Evolutionary conservation across 2,113 vertebrate genomes (phyloP), one percentile per base, ranked within the genome.

Genomic region (Syngnathus scovelli): DNA sequence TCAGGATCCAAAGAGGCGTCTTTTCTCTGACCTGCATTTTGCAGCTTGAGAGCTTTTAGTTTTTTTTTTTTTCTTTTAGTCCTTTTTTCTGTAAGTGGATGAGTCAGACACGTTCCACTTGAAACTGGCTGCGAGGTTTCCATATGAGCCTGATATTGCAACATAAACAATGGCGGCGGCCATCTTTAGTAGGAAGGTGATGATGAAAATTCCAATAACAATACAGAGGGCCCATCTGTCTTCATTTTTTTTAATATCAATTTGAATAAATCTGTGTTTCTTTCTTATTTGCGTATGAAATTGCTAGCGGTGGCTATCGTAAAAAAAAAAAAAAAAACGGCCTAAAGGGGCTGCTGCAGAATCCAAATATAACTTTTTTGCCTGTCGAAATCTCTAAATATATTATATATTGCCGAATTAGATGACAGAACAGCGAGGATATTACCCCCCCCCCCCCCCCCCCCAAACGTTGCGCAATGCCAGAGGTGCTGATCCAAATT

Each of bases 1-100:
- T 79, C 75, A 77, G 82, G 68, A 66, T 54, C 11, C 23, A 66
- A 71, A 68, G 63, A 74, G 68, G 19, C 67, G 9, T 41, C 60
- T 76, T 71, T 58, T 70, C 55, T 18, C 72, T 79, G 81, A 76
- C 77, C 79, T 77, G 71, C 56, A 71, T 80, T 82, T 75, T 71
- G 58, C 55, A 63, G 21, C 1, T 12, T 65, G 48, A 69, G 61
- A 46, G 39, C 59, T 33, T 3, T 6, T n/a, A 23, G 19, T 54
- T 54, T 55, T 51, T 19, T 7, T n/a, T n/a, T 51, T 9, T n/a
- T n/a, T 10, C 48, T 19, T n/a, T 18, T 13, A 7, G 18, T 78
- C 1, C 10, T 18, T 37, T 38, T 60, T 60, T 23, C 39, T 37
- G 38, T 72, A 68, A 78, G 69, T 48, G 39, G 8, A 10, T 83